Percentiles rank a stretch among this genome's conserved stretches.
Evolutionary conservation across 2,113 vertebrate genomes (phyloP).

Genomic region (Felis catus): DNA sequence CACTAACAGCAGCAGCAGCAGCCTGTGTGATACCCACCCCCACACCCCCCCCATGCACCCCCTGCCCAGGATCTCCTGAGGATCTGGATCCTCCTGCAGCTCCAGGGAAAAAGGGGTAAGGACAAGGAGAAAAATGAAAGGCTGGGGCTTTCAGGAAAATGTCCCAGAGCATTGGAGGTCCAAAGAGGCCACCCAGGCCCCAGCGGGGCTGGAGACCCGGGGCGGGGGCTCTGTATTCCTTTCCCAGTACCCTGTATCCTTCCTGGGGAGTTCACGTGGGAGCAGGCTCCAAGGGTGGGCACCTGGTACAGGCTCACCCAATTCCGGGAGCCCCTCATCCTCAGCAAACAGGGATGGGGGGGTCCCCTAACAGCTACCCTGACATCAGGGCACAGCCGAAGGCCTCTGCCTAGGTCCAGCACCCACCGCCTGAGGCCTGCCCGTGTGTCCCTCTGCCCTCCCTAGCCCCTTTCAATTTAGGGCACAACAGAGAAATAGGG

Average conservation of each 20-base stretch:
- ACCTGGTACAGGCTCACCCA: fast-evolving
- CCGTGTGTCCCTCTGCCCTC: fast-evolving
- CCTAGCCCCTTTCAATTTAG: neutral
- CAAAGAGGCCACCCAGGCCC: neutral
- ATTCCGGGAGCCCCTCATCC: neutral
- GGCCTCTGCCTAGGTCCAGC: neutral
- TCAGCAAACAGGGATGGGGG: neutral
- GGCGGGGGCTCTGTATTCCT: fast-evolving
- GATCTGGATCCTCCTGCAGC: neutral
- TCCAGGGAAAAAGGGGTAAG: neutral
- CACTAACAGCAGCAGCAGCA: neutral
- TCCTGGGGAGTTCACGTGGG: fast-evolving
- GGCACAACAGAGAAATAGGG: neutral
- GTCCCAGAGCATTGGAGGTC: neutral
- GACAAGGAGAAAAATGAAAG: neutral
- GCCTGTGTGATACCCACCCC: too few relatives aligned
- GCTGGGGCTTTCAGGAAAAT: neutral
- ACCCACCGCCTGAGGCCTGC: neutral
- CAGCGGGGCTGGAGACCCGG: fast-evolving
- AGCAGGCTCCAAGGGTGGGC: neutral
- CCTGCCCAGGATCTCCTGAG: neutral
- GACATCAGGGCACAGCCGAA: neutral
- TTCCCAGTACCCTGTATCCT: neutral
- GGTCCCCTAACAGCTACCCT: neutral
- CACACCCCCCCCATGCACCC: neutral